Evolutionary conservation across 35 echinoderm and acorn worm genomes (phyloP).

Genomic region (Holothuria glaberrima): DNA sequence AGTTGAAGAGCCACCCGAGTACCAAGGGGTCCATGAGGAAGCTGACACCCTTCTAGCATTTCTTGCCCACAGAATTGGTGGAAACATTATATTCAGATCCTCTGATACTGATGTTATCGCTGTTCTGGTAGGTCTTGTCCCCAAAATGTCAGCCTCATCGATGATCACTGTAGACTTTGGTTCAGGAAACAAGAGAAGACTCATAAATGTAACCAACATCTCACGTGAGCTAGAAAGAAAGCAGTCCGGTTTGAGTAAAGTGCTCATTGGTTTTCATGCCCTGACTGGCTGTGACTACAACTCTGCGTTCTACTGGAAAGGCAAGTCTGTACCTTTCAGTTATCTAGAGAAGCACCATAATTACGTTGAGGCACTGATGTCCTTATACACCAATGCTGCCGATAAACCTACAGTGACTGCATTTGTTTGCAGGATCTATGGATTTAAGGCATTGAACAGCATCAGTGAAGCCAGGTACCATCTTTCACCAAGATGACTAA

Average conservation of each 20-base stretch:
- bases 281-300: constrained; percentile 68
- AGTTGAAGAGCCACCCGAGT: constrained; percentile 61
- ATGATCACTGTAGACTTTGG: constrained; percentile 59
- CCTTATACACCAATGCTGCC: constrained; percentile 12
- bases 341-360: constrained; percentile 45
- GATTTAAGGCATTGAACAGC: constrained; percentile 24
- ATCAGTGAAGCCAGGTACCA: constrained; percentile 65
- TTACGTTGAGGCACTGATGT: constrained; percentile 27
- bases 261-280: constrained; percentile 58
- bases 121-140: constrained; percentile 35
- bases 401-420: constrained; percentile 10
- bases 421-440: constrained; percentile 37
- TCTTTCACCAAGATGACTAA: constrained; percentile 15
- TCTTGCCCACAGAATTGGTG: constrained; percentile 41
- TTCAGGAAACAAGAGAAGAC: constrained; percentile 62
- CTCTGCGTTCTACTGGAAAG: constrained; percentile 70
- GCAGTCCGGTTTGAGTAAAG: constrained; percentile 59
- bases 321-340: constrained; percentile 53
- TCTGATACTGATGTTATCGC: constrained; percentile 63
- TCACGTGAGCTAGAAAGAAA: constrained; percentile 42
- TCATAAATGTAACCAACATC: constrained; percentile 64
- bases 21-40: constrained; percentile 68
- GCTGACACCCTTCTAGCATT: constrained; percentile 75
- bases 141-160: constrained; percentile 39
- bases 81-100: constrained; percentile 68